phyloP scores from a whole-genome alignment of 2,888 invertebrate genomes.

The Carterocephalus palaemon region DNA sequence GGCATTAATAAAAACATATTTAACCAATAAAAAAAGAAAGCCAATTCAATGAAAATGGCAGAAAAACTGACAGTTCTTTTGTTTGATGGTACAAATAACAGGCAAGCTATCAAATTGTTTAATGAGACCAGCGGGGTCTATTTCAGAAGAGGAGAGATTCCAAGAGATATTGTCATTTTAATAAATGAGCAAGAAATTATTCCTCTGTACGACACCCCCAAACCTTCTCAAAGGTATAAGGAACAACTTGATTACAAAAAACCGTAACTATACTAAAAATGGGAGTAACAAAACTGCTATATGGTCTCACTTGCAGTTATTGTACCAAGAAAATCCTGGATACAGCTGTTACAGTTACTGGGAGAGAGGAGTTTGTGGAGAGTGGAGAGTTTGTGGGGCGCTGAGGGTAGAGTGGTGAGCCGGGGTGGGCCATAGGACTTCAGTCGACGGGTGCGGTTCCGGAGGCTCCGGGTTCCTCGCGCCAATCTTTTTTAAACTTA shows the following conservation, averaged over 20 bases:
- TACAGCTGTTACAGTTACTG: too few relatives aligned
- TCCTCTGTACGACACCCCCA: neutral
- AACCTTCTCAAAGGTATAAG: neutral
- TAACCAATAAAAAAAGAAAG: neutral
- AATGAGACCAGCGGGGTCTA: too few relatives aligned
- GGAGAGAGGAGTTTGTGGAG: too few relatives aligned
- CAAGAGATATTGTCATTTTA: too few relatives aligned
- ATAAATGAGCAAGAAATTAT: neutral
- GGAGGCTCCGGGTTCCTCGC: too few relatives aligned
- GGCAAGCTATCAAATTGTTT: neutral
- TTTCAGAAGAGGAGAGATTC: too few relatives aligned
- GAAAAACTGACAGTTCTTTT: neutral
- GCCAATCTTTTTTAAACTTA: too few relatives aligned
- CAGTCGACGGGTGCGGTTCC: too few relatives aligned
- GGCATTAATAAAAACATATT: conserved; percentile 2
- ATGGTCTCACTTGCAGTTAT: conserved; percentile 18
- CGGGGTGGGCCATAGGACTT: too few relatives aligned
- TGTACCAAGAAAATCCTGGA: conserved; percentile 9
- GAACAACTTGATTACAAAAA: conserved; percentile 5
- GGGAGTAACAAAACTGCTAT: conserved; percentile 20
- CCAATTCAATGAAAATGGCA: neutral
- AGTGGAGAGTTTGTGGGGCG: too few relatives aligned
- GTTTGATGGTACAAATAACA: neutral
- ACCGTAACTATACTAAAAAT: conserved; percentile 20
- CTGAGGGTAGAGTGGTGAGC: too few relatives aligned